Evolutionary conservation across 1,140 invertebrate genomes (phyloP), one percentile per base, ranked within the genome.

Genomic region (Apis florea): DNA sequence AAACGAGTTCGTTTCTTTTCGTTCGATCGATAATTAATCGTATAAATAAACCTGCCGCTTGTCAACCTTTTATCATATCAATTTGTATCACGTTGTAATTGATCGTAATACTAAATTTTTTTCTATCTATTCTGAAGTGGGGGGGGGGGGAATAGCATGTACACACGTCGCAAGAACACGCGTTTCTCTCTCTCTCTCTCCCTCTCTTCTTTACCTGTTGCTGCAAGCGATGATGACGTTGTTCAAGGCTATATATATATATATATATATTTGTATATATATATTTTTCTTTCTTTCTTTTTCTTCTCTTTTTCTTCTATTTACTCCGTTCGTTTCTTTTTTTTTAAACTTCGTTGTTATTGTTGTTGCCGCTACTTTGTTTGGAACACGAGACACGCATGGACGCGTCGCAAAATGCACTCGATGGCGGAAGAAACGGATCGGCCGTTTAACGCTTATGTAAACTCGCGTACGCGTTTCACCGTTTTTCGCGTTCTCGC

Each of bases 21-120:
- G 11, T 40, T 24, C 49, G 59, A 75, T 75, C 53, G 64, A 82
- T 83, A 86, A 86, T 86, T 83, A 83, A 56, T 63, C n/a, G 10
- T 63, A 74, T 3, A 40, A 40, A 74, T 74, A 74, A 74, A 17
- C 26, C 24, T 49, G 63, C 66, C 24, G 51, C 47, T n/a, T 24
- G 12, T 73, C 69, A 85, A 73, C n/a, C 68, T 51, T 77, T 83
- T 85, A 79, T 85, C 58, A 19, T 40, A 9, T 61, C 64, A 69
- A 12, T 61, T 76, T 83, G 71, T 63, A 66, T 77, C 75, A 70
- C 79, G 61, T 67, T 75, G 80, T 71, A 75, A 26, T 54, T 31
- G 47, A 63, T 47, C 68, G 47, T 13, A 15, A n/a, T 51, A 47
- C 49, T 12, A 11, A 40, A 40, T 19, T 9, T 11, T 40, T 66